Evolutionary conservation across 1,140 invertebrate species (phyloP).

Genomic region (Asobara japonica): DNA sequence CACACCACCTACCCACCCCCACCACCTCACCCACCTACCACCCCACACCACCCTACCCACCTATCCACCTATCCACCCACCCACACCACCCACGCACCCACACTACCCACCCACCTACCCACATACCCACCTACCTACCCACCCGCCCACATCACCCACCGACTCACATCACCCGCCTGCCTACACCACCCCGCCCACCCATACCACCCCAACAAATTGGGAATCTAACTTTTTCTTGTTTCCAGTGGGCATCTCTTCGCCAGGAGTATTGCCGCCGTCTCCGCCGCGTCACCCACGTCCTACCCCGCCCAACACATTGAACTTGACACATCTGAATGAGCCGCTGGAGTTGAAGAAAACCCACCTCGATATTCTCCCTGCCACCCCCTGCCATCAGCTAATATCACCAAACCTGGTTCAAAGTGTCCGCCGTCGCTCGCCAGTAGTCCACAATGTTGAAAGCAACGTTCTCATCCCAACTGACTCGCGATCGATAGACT

Average conservation of each 20-base stretch:
- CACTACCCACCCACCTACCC: background rate
- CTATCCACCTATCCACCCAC: background rate
- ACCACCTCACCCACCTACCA: too few species aligned
- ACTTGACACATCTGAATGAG: slow-evolving; percentile 70
- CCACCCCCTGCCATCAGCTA: slow-evolving; percentile 57
- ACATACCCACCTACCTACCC: too few species aligned
- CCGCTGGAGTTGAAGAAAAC: slow-evolving; percentile 55
- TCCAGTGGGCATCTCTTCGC: slow-evolving; percentile 28
- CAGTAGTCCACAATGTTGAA: slow-evolving; percentile 65
- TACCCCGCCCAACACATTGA: slow-evolving; percentile 83
- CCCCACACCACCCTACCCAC: background rate
- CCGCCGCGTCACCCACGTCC: slow-evolving; percentile 74
- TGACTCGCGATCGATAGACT: slow-evolving; percentile 55
- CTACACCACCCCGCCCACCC: background rate
- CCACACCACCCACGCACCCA: background rate
- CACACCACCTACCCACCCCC: too few species aligned
- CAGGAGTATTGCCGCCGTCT: slow-evolving; percentile 54
- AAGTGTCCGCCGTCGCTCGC: slow-evolving; percentile 59
- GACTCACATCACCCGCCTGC: too few species aligned
- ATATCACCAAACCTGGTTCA: slow-evolving; percentile 64
- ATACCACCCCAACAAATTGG: background rate
- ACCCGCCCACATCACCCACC: too few species aligned
- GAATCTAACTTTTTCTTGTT: background rate
- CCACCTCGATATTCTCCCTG: slow-evolving; percentile 52
- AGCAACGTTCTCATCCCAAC: slow-evolving; percentile 68